phyloP scores from a whole-genome alignment of 2,113 vertebrate genomes.

The Malurus alboscapulatus region DNA sequence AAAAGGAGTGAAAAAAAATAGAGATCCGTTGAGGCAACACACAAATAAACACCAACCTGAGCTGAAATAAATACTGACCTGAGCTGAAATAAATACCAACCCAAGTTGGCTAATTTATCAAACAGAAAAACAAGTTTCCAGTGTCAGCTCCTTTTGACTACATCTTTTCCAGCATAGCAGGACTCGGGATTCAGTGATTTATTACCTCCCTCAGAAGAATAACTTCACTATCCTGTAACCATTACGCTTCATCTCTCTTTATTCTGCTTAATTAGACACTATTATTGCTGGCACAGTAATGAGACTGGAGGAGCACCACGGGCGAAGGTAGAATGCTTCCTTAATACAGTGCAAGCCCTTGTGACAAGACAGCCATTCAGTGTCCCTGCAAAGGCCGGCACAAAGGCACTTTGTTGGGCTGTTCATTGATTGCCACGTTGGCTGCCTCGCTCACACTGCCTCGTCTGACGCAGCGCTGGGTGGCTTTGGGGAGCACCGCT shows the following conservation, averaged over 20 bases:
- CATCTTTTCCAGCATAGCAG: not conserved
- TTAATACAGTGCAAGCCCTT: not conserved
- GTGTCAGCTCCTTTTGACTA: not conserved
- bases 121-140: not conserved
- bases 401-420: conserved; percentile 41
- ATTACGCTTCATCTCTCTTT: conserved; percentile 42
- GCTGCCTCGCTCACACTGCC: not conserved
- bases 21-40: rapidly evolving
- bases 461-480: not conserved
- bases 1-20: not conserved
- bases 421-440: not conserved
- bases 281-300: conserved; percentile 45
- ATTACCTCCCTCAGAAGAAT: not conserved
- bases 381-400: not conserved
- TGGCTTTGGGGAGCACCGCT: not conserved
- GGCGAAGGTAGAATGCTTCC: conserved; percentile 32
- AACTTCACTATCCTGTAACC: conserved; percentile 43
- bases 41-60: not conserved
- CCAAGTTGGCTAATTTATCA: not conserved
- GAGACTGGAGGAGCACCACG: conserved; percentile 21
- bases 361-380: conserved; percentile 28
- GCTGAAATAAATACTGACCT: not conserved
- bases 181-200: not conserved
- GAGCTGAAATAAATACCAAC: not conserved
- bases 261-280: conserved; percentile 53